Percentiles rank a stretch among this genome's conserved stretches.
Evolutionary conservation across 2,797 vertebrate species (phyloP).

Genomic region (Sandelia bainsii): DNA sequence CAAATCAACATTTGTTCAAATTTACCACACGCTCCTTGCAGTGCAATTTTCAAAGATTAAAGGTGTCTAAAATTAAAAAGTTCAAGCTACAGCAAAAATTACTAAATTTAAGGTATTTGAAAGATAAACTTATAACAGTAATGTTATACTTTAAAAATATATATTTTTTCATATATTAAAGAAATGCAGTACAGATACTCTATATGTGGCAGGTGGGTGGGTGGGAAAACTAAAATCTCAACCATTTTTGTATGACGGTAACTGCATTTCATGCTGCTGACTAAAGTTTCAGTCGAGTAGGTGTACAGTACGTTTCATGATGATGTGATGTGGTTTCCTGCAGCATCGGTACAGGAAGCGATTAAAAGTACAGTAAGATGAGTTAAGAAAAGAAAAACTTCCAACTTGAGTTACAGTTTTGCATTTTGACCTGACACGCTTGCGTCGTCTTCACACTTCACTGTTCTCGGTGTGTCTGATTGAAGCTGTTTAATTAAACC

Average conservation of each 20-base stretch:
- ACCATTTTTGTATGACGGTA: no score
- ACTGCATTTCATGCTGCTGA: conserved; percentile 8
- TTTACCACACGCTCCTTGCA: no score
- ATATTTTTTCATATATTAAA: neutral
- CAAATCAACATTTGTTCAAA: no score
- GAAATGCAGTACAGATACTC: conserved; percentile 12
- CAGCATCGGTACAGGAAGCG: neutral
- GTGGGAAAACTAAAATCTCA: conserved; percentile 4
- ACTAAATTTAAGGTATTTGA: no score
- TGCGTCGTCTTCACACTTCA: conserved; percentile 5
- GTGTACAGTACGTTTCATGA: neutral
- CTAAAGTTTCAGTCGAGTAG: neutral
- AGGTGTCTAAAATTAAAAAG: no score
- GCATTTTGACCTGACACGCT: neutral
- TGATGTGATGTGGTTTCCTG: neutral
- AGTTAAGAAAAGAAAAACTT: neutral
- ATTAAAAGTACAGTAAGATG: neutral
- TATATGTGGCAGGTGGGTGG: neutral
- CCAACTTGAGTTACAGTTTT: neutral
- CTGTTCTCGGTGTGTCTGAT: conserved; percentile 6
- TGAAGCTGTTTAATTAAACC: conserved; percentile 54
- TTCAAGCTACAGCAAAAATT: no score
- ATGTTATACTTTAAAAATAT: no score
- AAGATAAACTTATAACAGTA: no score
- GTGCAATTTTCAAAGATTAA: no score